Evolutionary conservation across 2,888 invertebrate genomes (phyloP), one percentile per base, ranked within the genome.

Genomic region (Standfussiana lucernea): DNA sequence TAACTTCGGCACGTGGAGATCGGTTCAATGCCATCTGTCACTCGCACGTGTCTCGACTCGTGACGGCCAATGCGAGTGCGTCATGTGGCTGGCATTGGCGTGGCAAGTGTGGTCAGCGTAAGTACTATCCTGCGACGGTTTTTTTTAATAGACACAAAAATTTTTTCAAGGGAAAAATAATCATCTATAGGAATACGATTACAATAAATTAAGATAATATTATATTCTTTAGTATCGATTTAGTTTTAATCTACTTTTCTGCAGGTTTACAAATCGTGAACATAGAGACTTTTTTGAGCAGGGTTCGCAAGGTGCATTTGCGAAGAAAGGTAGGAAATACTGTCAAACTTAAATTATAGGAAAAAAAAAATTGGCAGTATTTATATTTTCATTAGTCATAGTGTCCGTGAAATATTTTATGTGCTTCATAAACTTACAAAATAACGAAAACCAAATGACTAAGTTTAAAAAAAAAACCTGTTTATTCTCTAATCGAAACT

Each of bases 41-140:
- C 24, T 18, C n/a, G 64, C 64, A 64, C 64, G 64, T 40, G 40
- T 64, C n/a, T n/a, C 8, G 8, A 18, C 64, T 64, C 64, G 64
- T 64, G 64, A 40, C 64, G 64, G 8, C n/a, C 64, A 40, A 64
- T n/a, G 64, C 64, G 64, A 64, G 64, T 40, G 64, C 62, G n/a
- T 59, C 64, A 64, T 40, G n/a, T 15, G n/a, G 8, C n/a, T 32
- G 8, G 32, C 59, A 61, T 61, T 21, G 32, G 32, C 32, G 10
- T 35, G 59, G 59, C 18, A 47, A 47, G 47, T 47, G 18, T 53
- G 53, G n/a, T 53, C n/a, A 35, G 21, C 35, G 62, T 37, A 37
- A 40, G 62, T 62, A 35, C 35, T 61, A 61, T 35, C 10, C 35
- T 61, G 32, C 11, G 21, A 10, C 5, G 21, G 18, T 35, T 28